These are phyloP conservation scores for Anoncus sp. DNA, from an alignment of 2,888 invertebrate genomes.

Conservation along the genomic window DNA sequence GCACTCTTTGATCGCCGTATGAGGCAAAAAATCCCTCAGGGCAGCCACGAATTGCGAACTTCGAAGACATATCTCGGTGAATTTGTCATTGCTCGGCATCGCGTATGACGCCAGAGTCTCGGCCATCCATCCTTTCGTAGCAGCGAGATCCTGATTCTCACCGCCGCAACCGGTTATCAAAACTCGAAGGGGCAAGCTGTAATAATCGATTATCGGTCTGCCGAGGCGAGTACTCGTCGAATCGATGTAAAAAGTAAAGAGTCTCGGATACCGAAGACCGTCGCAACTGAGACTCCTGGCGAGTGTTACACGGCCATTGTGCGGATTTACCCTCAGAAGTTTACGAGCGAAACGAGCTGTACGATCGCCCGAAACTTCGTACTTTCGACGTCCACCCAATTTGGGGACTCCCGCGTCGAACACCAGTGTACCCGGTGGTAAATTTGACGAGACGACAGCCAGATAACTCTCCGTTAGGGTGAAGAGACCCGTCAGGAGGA, in stretches of 20 bases:
- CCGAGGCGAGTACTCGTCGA: slow-evolving; percentile 91
- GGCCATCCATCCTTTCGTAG: slow-evolving; percentile 93
- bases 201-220: slow-evolving; percentile 90
- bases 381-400: slow-evolving; percentile 91
- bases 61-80: slow-evolving; percentile 92
- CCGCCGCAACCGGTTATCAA: slow-evolving; percentile 90
- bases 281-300: slow-evolving; percentile 90
- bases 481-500: slow-evolving; percentile 68
- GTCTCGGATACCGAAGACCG: slow-evolving; percentile 92
- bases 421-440: slow-evolving; percentile 87
- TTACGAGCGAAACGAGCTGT: slow-evolving; percentile 93
- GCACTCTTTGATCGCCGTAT: slow-evolving; percentile 89
- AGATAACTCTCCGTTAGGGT: slow-evolving; percentile 76
- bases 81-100: slow-evolving; percentile 92
- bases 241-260: slow-evolving; percentile 94
- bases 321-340: slow-evolving; percentile 90
- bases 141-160: slow-evolving; percentile 86
- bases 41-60: slow-evolving; percentile 92
- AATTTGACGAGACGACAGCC: slow-evolving; percentile 79
- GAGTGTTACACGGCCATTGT: slow-evolving; percentile 90
- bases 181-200: slow-evolving; percentile 91
- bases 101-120: slow-evolving; percentile 94
- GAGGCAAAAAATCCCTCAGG: slow-evolving; percentile 90
- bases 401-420: slow-evolving; percentile 93
- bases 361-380: slow-evolving; percentile 91